phyloP scores from a whole-genome alignment of 2,113 vertebrate genomes.

The Epinephelus cyanopodus region DNA sequence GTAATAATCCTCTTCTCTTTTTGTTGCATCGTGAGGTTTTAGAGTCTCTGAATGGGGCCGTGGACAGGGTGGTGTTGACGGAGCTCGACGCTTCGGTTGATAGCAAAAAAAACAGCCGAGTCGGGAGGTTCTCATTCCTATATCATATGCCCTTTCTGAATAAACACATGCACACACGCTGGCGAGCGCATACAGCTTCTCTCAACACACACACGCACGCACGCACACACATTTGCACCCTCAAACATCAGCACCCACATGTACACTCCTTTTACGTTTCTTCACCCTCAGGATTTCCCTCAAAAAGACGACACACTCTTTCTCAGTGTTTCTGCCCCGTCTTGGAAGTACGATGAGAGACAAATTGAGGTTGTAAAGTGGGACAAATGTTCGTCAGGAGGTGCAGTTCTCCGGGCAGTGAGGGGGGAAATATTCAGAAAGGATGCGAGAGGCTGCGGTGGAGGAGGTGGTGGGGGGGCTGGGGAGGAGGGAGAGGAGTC shows the following conservation, averaged over 20 bases:
- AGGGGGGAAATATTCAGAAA: slow-evolving; percentile 17
- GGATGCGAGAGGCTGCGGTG: slow-evolving; percentile 36
- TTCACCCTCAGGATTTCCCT: slow-evolving; percentile 27
- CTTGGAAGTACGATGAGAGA: slow-evolving; percentile 35
- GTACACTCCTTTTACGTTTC: not conserved
- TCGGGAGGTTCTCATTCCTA: slow-evolving; percentile 44
- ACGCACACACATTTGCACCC: slow-evolving; percentile 12
- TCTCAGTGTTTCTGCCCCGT: slow-evolving; percentile 28
- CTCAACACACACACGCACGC: slow-evolving; percentile 8
- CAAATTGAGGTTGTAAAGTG: not conserved
- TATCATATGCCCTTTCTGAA: slow-evolving; percentile 40
- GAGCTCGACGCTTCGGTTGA: slow-evolving; percentile 8
- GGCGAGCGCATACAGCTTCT: slow-evolving; percentile 31
- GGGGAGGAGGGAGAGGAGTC: slow-evolving; percentile 67
- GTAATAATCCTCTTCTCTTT: slow-evolving; percentile 57
- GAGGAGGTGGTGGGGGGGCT: slow-evolving; percentile 19
- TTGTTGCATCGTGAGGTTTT: slow-evolving; percentile 50
- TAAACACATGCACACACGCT: slow-evolving; percentile 44
- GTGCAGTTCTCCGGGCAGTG: slow-evolving; percentile 76
- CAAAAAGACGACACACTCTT: not conserved
- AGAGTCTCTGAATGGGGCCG: slow-evolving; percentile 21
- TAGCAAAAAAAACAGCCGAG: slow-evolving; percentile 33
- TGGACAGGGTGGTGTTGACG: slow-evolving; percentile 31
- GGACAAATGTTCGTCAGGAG: slow-evolving; percentile 45
- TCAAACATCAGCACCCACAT: slow-evolving; percentile 42